Percentiles rank a stretch among this genome's conserved stretches.
Evolutionary conservation across 2,797 vertebrate genomes (phyloP).

Genomic region (Tinamus major): DNA sequence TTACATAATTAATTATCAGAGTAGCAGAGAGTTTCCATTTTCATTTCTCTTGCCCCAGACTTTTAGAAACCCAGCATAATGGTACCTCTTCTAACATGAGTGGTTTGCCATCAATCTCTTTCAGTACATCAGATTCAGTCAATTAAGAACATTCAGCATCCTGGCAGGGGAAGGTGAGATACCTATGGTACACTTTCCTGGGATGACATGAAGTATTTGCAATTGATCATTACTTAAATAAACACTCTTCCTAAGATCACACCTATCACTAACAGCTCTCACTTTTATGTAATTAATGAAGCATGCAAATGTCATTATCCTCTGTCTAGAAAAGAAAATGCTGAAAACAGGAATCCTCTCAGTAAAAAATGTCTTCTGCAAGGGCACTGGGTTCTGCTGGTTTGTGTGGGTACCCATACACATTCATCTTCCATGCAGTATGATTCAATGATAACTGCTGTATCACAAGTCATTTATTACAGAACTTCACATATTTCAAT

Average conservation of each 20-base stretch:
- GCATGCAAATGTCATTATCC: background rate
- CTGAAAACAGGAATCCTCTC: background rate
- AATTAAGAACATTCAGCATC: background rate
- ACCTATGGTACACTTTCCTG: background rate
- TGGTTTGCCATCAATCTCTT: background rate
- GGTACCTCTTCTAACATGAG: background rate
- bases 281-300: background rate
- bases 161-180: background rate
- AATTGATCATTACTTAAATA: background rate
- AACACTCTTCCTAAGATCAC: background rate
- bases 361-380: background rate
- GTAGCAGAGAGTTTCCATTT: background rate
- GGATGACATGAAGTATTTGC: background rate
- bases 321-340: background rate
- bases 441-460: background rate
- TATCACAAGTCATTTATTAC: accelerated
- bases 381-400: background rate
- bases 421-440: background rate
- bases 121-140: background rate
- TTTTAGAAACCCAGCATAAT: background rate
- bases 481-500: background rate
- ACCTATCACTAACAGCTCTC: background rate
- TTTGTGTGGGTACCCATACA: background rate
- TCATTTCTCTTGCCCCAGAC: background rate
- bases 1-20: background rate